A percentile compares a stretch with the other conserved stretches of the same genome.
Conservation (phyloP, 1,140 invertebrate genomes). For the Drosophila biarmipes region DNA sequence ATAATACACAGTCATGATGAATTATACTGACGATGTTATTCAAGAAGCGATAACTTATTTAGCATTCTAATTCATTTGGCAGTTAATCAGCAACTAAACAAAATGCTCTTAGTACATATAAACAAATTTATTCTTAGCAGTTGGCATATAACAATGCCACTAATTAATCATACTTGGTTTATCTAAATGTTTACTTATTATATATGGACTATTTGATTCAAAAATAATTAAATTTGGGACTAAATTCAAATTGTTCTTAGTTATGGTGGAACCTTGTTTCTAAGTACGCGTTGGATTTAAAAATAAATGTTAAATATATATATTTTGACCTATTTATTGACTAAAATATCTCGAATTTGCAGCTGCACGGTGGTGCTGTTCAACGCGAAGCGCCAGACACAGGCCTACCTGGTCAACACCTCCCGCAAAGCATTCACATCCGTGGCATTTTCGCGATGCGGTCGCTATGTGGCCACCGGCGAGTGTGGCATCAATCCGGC, state of each 20-base stretch:
- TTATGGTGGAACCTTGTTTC: too few relatives aligned
- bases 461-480: constrained; percentile 89
- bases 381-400: constrained; percentile 94
- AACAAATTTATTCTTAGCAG: not conserved
- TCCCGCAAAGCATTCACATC: constrained; percentile 96
- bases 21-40: not conserved
- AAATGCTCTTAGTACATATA: constrained; percentile 2
- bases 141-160: not conserved
- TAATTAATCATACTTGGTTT: not conserved
- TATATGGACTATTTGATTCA: too few relatives aligned
- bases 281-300: too few relatives aligned
- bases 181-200: not conserved
- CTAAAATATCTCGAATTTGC: constrained; percentile 30
- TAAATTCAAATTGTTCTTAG: too few relatives aligned
- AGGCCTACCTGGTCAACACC: constrained; percentile 94
- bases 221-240: too few relatives aligned
- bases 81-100: constrained; percentile 10
- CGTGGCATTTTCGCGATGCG: constrained; percentile 91
- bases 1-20: not conserved
- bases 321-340: not conserved
- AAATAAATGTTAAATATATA: not conserved
- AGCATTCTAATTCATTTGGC: not conserved
- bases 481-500: constrained; percentile 86
- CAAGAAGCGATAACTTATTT: not conserved
- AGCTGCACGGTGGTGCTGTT: constrained; percentile 97